phyloP scores from a whole-genome alignment of 2,113 vertebrate genomes.

The Eublepharis macularius region DNA sequence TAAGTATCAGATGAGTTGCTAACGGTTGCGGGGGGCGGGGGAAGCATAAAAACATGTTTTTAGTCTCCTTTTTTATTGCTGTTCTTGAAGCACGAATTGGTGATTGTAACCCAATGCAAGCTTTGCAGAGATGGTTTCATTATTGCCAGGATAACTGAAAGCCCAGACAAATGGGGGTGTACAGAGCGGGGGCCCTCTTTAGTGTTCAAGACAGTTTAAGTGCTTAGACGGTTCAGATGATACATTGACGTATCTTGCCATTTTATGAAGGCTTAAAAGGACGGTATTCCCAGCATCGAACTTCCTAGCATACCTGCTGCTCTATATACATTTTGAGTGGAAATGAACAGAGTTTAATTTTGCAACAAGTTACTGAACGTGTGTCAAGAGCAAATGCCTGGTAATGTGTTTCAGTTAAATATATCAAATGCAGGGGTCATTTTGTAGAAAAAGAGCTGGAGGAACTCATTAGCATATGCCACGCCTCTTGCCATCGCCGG shows the following conservation, averaged over 20 bases:
- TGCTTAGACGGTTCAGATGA: neutral
- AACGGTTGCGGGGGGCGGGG: conserved; percentile 71
- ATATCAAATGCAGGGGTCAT: fast-evolving
- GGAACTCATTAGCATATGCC: no score
- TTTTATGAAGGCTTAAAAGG: neutral
- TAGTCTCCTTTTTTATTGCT: conserved; percentile 75
- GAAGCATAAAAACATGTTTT: conserved; percentile 73
- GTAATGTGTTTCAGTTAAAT: neutral
- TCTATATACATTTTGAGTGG: neutral
- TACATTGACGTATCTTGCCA: neutral
- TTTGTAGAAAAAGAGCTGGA: no score
- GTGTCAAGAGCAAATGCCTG: neutral
- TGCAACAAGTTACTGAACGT: neutral
- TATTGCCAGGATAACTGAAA: conserved; percentile 71
- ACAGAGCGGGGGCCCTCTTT: neutral
- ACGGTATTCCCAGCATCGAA: neutral
- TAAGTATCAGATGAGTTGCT: conserved; percentile 81
- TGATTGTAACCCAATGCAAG: conserved; percentile 70
- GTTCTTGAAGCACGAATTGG: conserved; percentile 75
- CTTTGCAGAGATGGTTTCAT: conserved; percentile 57
- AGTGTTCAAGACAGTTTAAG: conserved; percentile 36
- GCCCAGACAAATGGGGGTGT: conserved; percentile 68
- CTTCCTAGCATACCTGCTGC: neutral
- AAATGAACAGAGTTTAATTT: fast-evolving
- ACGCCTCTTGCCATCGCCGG: no score